Base-by-base conservation (phyloP, 2,797 vertebrate genomes). In the Leptoclinus maculatus region DNA sequence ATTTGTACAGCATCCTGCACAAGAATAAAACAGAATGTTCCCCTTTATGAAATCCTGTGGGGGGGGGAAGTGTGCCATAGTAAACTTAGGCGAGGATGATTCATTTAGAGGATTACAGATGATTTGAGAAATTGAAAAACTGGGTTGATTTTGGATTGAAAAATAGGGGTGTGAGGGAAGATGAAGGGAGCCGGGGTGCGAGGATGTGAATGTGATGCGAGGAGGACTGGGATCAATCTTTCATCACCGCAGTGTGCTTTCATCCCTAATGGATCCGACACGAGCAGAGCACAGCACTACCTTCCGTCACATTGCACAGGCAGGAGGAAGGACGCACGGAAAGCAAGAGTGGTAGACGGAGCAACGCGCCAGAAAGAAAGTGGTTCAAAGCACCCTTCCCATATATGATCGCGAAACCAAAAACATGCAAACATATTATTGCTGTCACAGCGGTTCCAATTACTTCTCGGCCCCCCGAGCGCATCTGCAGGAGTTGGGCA, bases 141-240 rank as follows among this genome's bases (percentile, higher is more conserved):
- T 91, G 83, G 86, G 87, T 80, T 90, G 88, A 87, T 76, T 92
- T 89, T 87, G 78, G 86, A 86, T 88, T 88, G 76, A 76, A 85
- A 45, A 90, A 77, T 41, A 59, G 71, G 69, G 79, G 81, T 72
- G 87, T 65, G 74, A 81, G 76, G 74, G 56, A 82, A 71, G 76
- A 79, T 70, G 84, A 34, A 89, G 73, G 77, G 67, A 81, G 89
- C 74, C 47, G 84, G 82, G 82, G 84, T 86, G 88, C 83, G 86
- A 92, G 80, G 91, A 91, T 88, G 88, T 27, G 85, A 87, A 87
- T 82, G 86, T 82, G 89, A 90, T 84, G 88, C 88, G 67, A 87
- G 86, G 81, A 90, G 87, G 84, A 82, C 84, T 71, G 83, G 91
- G 91, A 94, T 95, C 92, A 88, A 94, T 95, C 87, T 93, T 94